Base-by-base conservation (phyloP, 2,888 invertebrate genomes). In the Andrena minutula region DNA sequence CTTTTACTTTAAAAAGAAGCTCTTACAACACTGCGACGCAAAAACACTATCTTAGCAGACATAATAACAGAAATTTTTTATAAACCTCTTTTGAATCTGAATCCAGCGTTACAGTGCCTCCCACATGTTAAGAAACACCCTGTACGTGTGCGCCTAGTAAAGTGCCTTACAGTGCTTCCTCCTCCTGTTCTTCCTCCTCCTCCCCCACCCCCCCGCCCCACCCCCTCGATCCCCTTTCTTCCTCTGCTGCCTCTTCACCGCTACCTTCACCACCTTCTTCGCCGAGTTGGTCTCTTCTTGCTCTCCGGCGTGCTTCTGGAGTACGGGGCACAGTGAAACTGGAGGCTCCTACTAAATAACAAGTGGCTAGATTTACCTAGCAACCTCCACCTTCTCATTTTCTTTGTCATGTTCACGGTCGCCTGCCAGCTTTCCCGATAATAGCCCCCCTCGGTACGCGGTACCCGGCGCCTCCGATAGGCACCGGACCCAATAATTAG, bases 281-380 rank as follows among this genome's bases (percentile, higher is more conserved):
- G 51, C 63, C 70, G 32, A 64, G 72, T 75, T 30, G 56, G 41
- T 32, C 73, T 61, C 70, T 51, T 78, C 77, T 65, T 77, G 51
- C 80, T 61, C 49, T 32, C 6, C 32, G 28, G 65, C 66, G 26
- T 69, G 58, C 71, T 86, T 79, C 63, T 76, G 47, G 60, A 79
- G 76, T 72, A 79, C 63, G 83, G 64, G 41, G 60, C 32, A 41
- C 53, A 28, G 68, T 71, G 26, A 56, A 23, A 61, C 75, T 53
- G 63, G 65, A 82, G 77, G 75, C 84, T 79, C 75, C 88, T 84
- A 83, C 87, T 91, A 91, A 92, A 91, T 90, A 91, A 92, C 89
- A 85, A 86, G 84, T 83, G 87, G 84, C 86, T 86, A 85, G 88
- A 90, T 91, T 90, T 88, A 89, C 89, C 89, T 86, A 86, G 85